Evolutionary conservation across 1,140 invertebrate genomes (phyloP).

Genomic region (Drosophila pallidifrons): DNA sequence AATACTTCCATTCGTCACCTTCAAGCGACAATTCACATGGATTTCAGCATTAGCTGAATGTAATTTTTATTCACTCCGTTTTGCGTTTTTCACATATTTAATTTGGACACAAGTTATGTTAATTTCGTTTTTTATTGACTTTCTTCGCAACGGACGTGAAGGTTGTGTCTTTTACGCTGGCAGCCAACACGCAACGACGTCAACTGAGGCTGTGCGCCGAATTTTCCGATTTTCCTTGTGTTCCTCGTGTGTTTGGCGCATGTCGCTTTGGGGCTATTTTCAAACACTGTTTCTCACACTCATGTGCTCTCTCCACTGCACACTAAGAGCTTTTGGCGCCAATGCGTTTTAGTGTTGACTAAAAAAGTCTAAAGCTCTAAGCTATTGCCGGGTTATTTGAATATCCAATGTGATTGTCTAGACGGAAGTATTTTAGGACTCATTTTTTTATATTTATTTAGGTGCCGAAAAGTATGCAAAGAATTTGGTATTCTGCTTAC

Average conservation of each 20-base stretch:
- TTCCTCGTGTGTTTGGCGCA: constrained; percentile 62
- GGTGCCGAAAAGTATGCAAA: background rate
- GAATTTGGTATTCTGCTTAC: background rate
- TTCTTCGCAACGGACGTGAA: constrained; percentile 19
- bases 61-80: constrained; percentile 7
- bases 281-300: constrained; percentile 39
- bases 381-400: constrained; percentile 16
- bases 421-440: background rate
- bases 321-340: constrained; percentile 42
- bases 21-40: background rate
- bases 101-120: constrained; percentile 29
- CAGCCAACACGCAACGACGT: constrained; percentile 74
- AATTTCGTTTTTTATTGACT: constrained; percentile 42
- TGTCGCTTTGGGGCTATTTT: constrained; percentile 44
- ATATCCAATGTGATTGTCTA: background rate
- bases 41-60: background rate
- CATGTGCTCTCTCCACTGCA: constrained; percentile 2
- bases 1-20: constrained; percentile 12
- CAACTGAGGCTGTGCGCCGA: constrained; percentile 60
- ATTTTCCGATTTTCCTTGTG: constrained; percentile 67
- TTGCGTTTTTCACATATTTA: constrained; percentile 8
- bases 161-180: constrained; percentile 46
- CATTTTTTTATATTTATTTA: no score
- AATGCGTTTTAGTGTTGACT: constrained; percentile 18
- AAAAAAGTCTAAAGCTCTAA: constrained; percentile 11